These are phyloP conservation scores for Decapterus maruadsi DNA, from an alignment of 2,797 vertebrate genomes.

Conservation along the genomic window DNA sequence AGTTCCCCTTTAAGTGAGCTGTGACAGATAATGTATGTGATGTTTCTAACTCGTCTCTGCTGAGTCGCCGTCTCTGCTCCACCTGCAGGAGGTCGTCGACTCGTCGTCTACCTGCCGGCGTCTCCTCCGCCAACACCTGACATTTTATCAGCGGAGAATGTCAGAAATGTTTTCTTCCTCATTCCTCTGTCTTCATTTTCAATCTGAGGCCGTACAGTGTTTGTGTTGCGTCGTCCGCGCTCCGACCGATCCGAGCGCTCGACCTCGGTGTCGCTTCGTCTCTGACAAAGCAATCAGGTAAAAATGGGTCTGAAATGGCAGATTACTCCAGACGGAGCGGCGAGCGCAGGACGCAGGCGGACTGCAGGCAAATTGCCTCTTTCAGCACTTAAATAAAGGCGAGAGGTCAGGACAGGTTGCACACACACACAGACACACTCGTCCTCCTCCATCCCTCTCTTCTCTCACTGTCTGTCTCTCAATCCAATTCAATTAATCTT, in stretches of 20 bases:
- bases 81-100: conserved; percentile 9
- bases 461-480: conserved; percentile 11
- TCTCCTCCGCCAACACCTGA: conserved; percentile 6
- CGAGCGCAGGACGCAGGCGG: conserved; percentile 39
- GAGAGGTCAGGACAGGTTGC: conserved; percentile 64
- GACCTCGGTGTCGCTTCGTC: conserved; percentile 63
- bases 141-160: conserved; percentile 41
- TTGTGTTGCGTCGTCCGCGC: conserved; percentile 56
- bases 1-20: too few relatives aligned
- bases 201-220: conserved; percentile 50
- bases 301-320: conserved; percentile 76
- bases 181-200: conserved; percentile 44
- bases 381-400: conserved; percentile 76
- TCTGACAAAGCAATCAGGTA: conserved; percentile 74
- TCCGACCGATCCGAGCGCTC: conserved; percentile 39
- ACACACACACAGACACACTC: conserved; percentile 26
- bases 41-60: too few relatives aligned
- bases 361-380: conserved; percentile 76
- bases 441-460: conserved; percentile 10
- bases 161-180: conserved; percentile 39
- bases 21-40: too few relatives aligned
- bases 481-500: conserved; percentile 58
- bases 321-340: conserved; percentile 69
- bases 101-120: not conserved
- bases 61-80: not conserved